Conservation (phyloP, 2,888 invertebrate species). For the Psylliodes chrysocephalus region DNA sequence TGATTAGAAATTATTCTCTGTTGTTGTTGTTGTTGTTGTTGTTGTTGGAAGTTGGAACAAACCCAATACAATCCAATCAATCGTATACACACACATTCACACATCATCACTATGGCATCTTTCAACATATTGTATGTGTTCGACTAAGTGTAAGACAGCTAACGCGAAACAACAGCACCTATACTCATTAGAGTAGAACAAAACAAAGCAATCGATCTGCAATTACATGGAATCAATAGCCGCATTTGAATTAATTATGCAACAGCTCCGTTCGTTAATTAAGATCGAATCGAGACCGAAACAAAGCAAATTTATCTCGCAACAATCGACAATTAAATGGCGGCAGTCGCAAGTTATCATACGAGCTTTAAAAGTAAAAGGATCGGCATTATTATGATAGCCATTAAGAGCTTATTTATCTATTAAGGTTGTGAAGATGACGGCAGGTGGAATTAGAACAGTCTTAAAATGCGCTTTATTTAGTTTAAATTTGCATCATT, state of each 20-base stretch:
- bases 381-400: not conserved
- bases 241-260: slow-evolving; percentile 44
- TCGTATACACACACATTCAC: not conserved
- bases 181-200: slow-evolving; percentile 25
- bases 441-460: not conserved
- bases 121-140: not conserved
- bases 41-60: too few species aligned
- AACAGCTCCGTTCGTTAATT: slow-evolving; percentile 46
- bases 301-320: slow-evolving; percentile 44
- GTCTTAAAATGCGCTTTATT: not conserved
- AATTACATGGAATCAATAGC: slow-evolving; percentile 34
- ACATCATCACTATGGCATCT: not conserved
- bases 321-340: slow-evolving; percentile 44
- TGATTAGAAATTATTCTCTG: too few species aligned
- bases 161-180: slow-evolving; percentile 2
- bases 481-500: not conserved
- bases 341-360: slow-evolving; percentile 24
- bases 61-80: too few species aligned
- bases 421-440: not conserved
- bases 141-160: not conserved
- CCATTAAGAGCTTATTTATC: not conserved
- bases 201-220: slow-evolving; percentile 25
- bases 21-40: too few species aligned
- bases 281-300: slow-evolving; percentile 44
- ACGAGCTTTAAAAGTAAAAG: not conserved